These are phyloP conservation scores for Oryzias woworae DNA, from an alignment of 2,113 vertebrate species.

Conservation along the genomic window DNA sequence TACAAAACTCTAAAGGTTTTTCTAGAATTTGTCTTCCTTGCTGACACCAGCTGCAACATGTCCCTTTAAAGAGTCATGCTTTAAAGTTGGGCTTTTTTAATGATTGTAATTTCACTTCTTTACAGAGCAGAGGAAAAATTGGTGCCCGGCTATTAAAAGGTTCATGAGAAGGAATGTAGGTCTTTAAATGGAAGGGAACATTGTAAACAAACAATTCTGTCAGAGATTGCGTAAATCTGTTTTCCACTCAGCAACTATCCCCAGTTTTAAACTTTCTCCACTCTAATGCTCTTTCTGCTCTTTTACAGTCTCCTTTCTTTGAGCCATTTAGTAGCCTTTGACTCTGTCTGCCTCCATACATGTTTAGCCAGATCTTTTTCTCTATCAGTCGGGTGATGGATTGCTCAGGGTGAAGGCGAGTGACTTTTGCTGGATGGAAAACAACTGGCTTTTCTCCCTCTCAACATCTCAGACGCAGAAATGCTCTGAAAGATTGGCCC, in stretches of 20 bases:
- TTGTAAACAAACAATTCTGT: constrained; percentile 18
- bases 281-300: neutral
- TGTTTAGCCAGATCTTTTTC: constrained; percentile 48
- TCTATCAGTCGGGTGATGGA: constrained; percentile 53
- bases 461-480: constrained; percentile 9
- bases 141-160: neutral
- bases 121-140: constrained; percentile 2
- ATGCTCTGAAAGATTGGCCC: constrained; percentile 18
- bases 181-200: neutral
- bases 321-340: constrained; percentile 40
- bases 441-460: constrained; percentile 49
- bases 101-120: constrained; percentile 14
- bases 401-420: constrained; percentile 53
- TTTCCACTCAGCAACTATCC: constrained; percentile 7
- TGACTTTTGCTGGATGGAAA: constrained; percentile 60
- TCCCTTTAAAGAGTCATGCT: neutral
- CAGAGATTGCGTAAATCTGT: neutral
- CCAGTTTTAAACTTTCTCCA: neutral
- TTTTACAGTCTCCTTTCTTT: constrained; percentile 22
- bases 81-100: neutral
- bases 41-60: constrained; percentile 12
- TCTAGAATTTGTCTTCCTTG: neutral
- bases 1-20: neutral
- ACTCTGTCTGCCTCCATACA: constrained; percentile 31
- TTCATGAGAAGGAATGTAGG: neutral